Evolutionary conservation across 2,113 vertebrate species (phyloP).

Genomic region (Gracilinanus agilis): DNA sequence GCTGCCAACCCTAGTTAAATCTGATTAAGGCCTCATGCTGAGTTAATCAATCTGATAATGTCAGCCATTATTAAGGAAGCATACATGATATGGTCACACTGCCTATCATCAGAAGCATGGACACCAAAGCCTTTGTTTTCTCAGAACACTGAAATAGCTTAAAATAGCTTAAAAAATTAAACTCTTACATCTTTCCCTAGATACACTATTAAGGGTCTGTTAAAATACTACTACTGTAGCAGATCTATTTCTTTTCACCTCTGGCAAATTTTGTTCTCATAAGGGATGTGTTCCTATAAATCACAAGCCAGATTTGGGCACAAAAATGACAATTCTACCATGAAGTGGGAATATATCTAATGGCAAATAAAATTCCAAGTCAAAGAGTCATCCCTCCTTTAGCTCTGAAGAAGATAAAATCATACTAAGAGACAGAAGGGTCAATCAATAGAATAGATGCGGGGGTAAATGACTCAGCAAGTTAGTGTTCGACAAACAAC

Average conservation of each 20-base stretch:
- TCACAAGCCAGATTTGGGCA: conserved; percentile 18
- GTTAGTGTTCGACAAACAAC: no score
- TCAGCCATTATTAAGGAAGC: conserved; percentile 85
- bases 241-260: conserved; percentile 50
- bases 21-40: conserved; percentile 83
- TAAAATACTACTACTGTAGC: conserved; percentile 67
- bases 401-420: background rate
- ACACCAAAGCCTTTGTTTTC: conserved; percentile 81
- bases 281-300: conserved; percentile 26
- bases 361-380: background rate
- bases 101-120: conserved; percentile 77
- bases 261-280: conserved; percentile 26
- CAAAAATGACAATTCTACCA: conserved; percentile 29
- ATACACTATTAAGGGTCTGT: conserved; percentile 56
- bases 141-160: conserved; percentile 71
- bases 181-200: conserved; percentile 68
- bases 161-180: conserved; percentile 73
- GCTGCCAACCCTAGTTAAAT: conserved; percentile 84
- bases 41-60: conserved; percentile 87
- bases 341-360: conserved; percentile 34
- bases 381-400: background rate
- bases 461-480: no score
- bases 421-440: no score
- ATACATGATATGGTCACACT: conserved; percentile 79
- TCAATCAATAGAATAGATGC: no score